phyloP scores from a whole-genome alignment of 2,888 invertebrate genomes.

The Aporophyla nigra region DNA sequence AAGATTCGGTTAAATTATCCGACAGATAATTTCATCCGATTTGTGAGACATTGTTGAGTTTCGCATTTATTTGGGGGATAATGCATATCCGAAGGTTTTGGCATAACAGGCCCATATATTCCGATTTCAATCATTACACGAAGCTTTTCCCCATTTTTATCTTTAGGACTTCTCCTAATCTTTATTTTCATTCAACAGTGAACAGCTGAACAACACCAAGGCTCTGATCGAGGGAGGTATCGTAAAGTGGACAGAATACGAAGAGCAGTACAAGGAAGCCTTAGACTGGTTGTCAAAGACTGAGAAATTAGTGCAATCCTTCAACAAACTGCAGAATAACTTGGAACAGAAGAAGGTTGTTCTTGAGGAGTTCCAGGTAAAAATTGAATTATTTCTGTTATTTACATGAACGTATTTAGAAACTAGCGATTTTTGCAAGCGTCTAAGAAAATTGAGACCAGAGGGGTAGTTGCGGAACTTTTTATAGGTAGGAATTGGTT shows the following conservation, averaged over 20 bases:
- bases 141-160: neutral
- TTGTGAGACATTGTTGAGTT: no score
- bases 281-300: constrained; percentile 97
- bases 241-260: constrained; percentile 98
- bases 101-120: neutral
- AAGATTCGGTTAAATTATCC: neutral
- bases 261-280: constrained; percentile 97
- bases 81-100: neutral
- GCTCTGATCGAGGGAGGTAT: constrained; percentile 96
- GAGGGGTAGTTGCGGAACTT: no score
- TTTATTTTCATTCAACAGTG: constrained; percentile 86
- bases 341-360: constrained; percentile 97
- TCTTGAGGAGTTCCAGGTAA: constrained; percentile 96
- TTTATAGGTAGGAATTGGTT: no score
- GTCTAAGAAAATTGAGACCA: neutral
- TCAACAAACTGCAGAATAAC: constrained; percentile 97
- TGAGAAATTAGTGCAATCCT: constrained; percentile 96
- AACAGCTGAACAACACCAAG: constrained; percentile 95
- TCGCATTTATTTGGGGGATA: no score
- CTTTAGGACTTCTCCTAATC: neutral
- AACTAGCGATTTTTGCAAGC: no score
- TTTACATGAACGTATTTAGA: no score
- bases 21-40: neutral
- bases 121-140: neutral
- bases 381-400: neutral